Base-by-base conservation (phyloP, 2,888 invertebrate genomes). In the Clostera curtula region DNA sequence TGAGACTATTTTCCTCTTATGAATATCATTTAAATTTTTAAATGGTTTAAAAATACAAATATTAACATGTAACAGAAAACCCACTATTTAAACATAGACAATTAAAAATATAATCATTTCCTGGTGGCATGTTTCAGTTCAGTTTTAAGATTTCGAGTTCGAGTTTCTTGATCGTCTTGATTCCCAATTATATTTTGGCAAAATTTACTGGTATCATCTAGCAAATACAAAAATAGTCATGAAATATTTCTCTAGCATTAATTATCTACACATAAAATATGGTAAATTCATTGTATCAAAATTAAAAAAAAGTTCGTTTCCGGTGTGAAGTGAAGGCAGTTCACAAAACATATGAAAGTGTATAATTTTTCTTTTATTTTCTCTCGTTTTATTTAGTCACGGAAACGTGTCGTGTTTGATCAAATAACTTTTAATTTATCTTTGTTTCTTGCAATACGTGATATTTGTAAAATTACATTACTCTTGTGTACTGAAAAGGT, bases 271-370 rank as follows among this genome's bases (percentile, higher is more conserved):
- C 49, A 32, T 48, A 42, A 62, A 64, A 55, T 51, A 62, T 60
- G 62, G 57, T 43, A 59, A 59, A 56, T 53, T 63, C 40, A 48
- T 49, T 55, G 55, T 56, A 58, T 64, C 57, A 47, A 59, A 57
- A 66, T 43, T 62, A 61, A 73, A 79, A 74, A 74, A 71, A 58
- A 63, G 48, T 37, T 60, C 55, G 60, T 64, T 77, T 83, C 83
- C 83, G 82, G 83, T 79, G 67, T 80, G 83, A 82, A 77, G 67
- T 80, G 83, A 82, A 77, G 53, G 49, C 67, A 75, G 80, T 71
- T 71, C 64, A 57, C 71, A 72, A 79, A 80, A 79, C 80, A 74
- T 74, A 74, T 68, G 73, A 82, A 80, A 82, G 82, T 80, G 72
- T 57, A 56, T 18, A 18, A 18, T 46, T 68, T 76, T 79, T 80